Base-by-base conservation (phyloP, 2,888 invertebrate species). In the Flexamia atlantica region DNA sequence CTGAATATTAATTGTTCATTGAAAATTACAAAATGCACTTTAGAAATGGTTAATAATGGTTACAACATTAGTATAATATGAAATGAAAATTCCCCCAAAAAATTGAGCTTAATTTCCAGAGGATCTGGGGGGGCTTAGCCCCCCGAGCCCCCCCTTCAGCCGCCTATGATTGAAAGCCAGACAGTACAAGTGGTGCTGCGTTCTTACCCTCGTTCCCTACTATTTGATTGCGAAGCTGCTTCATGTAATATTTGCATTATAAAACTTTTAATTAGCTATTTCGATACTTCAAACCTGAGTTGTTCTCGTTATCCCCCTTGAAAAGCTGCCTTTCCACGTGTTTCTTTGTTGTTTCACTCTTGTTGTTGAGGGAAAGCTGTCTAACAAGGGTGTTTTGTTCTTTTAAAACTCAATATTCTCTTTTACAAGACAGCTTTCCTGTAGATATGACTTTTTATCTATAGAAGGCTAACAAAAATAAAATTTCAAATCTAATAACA, bases 241-340 rank as follows among this genome's bases (percentile, higher is more conserved):
- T n/a, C 46, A 46, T 46, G 46, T 25, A 76, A 76, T 50, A 50
- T 76, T 76, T 46, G 25, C 42, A 76, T 76, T 46, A 50, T 50
- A 28, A 76, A 76, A 76, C 25, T 76, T 76, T 76, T 76, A 76
- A 76, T 76, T 76, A 76, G 50, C 76, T 46, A 76, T 76, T 70
- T 76, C 28, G 50, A 76, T 76, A 76, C 76, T 76, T 46, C 7
- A 76, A 50, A 76, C 76, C 28, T 14, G 12, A 42, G 42, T 28
- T 50, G 46, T 46, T 76, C 76, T 76, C 36, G 46, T 76, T 76
- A 42, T 46, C 23, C n/a, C 72, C 32, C 40, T 0, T 70, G 12
- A 68, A 40, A 70, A 70, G 40, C 40, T 70, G 20, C 36, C n/a
- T 40, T 14, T 70, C 36, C 40, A 70, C 70, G 36, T 36, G 40